Conservation (phyloP, 1,140 invertebrate species). For the Mycetomoellerius zeteki region DNA sequence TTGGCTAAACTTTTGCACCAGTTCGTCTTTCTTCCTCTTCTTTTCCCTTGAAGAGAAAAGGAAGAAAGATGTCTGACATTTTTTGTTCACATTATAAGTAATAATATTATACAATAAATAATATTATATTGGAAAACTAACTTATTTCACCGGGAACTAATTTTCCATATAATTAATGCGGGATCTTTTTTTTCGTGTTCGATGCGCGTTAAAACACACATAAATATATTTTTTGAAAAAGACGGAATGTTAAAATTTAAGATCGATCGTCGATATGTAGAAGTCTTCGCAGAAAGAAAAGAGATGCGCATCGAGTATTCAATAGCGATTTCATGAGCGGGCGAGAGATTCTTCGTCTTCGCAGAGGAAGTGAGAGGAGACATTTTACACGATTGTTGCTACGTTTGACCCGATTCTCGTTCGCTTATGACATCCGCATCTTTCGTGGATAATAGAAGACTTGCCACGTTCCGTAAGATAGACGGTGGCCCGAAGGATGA, state of each 20-base stretch:
- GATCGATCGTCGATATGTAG: not conserved
- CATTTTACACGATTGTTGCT: constrained; percentile 45
- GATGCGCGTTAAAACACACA: not conserved
- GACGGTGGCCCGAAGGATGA: constrained; percentile 35
- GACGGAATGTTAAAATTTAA: not conserved
- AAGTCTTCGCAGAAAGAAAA: not conserved
- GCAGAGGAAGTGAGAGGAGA: constrained; percentile 5
- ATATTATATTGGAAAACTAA: too few species aligned
- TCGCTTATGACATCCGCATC: constrained; percentile 46
- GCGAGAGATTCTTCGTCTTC: not conserved
- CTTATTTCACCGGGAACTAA: too few species aligned
- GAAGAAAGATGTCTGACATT: too few species aligned
- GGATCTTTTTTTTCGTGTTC: not conserved
- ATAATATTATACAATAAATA: too few species aligned
- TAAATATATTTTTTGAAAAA: not conserved
- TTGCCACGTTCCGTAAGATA: constrained; percentile 58
- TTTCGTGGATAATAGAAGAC: constrained; percentile 14
- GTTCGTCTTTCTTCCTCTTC: too few species aligned
- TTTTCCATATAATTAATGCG: too few species aligned
- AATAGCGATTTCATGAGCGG: constrained; percentile 8
- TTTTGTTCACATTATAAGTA: too few species aligned
- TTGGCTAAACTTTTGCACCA: too few species aligned
- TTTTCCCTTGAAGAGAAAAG: too few species aligned
- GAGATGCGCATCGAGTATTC: not conserved
- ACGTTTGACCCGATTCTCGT: constrained; percentile 64